These are phyloP conservation scores for Acanthaster planci DNA, from an alignment of 35 echinoderm and acorn worm species.

Conservation along the genomic window DNA sequence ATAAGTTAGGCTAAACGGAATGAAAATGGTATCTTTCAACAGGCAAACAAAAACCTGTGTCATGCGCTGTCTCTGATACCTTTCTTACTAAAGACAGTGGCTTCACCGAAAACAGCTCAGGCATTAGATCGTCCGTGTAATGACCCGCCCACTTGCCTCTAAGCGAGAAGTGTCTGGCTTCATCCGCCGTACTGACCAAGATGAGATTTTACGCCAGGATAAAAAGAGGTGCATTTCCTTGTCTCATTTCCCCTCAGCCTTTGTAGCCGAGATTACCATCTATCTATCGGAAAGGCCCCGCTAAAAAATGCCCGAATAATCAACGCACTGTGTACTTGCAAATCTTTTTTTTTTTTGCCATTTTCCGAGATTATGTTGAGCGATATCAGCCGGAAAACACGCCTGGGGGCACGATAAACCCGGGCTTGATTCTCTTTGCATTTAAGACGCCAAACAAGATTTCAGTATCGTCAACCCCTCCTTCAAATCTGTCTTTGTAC, in stretches of 20 bases:
- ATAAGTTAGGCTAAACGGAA: too few species aligned
- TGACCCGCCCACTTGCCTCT: too few species aligned
- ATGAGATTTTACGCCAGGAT: background rate
- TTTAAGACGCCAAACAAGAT: constrained; percentile 29
- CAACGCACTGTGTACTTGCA: background rate
- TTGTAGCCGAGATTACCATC: background rate
- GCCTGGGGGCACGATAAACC: constrained; percentile 1
- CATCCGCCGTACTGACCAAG: background rate
- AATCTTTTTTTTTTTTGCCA: constrained; percentile 14
- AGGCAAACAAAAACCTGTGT: too few species aligned
- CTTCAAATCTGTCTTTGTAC: background rate
- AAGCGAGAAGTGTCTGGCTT: background rate
- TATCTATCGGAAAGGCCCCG: background rate
- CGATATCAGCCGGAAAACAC: background rate
- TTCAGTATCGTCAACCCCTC: background rate
- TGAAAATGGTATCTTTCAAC: too few species aligned
- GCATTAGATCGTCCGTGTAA: too few species aligned
- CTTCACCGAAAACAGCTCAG: too few species aligned
- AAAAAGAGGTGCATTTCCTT: background rate
- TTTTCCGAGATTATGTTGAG: background rate
- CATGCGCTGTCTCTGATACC: too few species aligned
- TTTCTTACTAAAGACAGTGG: too few species aligned
- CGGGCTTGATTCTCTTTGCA: constrained; percentile 3
- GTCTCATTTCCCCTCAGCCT: background rate
- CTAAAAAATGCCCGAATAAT: constrained; percentile 10